These are phyloP conservation scores for Dolichomitus sp. DNA, from an alignment of 2,888 invertebrate genomes.

Conservation along the genomic window DNA sequence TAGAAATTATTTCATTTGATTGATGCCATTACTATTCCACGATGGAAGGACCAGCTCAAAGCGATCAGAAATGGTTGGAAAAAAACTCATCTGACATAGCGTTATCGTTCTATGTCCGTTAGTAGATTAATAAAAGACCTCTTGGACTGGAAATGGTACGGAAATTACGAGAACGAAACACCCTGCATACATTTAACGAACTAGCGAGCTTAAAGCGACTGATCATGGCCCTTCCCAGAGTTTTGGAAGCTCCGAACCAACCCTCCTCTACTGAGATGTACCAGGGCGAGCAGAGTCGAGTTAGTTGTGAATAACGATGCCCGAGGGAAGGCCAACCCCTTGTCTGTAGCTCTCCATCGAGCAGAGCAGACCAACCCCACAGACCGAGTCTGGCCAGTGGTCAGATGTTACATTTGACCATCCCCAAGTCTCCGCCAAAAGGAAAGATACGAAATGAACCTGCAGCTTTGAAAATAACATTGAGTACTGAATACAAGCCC, in stretches of 20 bases:
- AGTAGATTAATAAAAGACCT: constrained; percentile 28
- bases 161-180: constrained; percentile 24
- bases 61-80: not conserved
- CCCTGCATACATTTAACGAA: constrained; percentile 23
- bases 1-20: too few species aligned
- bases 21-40: too few species aligned
- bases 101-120: not conserved
- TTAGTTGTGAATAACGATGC: constrained; percentile 81
- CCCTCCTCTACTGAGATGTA: constrained; percentile 42
- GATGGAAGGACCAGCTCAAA: not conserved
- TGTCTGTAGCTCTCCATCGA: constrained; percentile 57
- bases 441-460: constrained; percentile 12
- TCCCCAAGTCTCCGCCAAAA: constrained; percentile 4
- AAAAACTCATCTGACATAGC: not conserved
- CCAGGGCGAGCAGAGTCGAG: constrained; percentile 63
- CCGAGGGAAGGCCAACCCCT: constrained; percentile 74
- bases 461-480: not conserved
- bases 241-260: constrained; percentile 63
- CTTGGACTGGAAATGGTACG: constrained; percentile 2
- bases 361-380: not conserved
- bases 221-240: constrained; percentile 34
- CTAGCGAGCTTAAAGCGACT: constrained; percentile 9
- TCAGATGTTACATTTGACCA: constrained; percentile 41
- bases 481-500: not conserved
- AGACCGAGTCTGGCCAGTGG: constrained; percentile 25